Evolutionary conservation across 2,888 invertebrate species (phyloP).

Genomic region (Rhingia rostrata): DNA sequence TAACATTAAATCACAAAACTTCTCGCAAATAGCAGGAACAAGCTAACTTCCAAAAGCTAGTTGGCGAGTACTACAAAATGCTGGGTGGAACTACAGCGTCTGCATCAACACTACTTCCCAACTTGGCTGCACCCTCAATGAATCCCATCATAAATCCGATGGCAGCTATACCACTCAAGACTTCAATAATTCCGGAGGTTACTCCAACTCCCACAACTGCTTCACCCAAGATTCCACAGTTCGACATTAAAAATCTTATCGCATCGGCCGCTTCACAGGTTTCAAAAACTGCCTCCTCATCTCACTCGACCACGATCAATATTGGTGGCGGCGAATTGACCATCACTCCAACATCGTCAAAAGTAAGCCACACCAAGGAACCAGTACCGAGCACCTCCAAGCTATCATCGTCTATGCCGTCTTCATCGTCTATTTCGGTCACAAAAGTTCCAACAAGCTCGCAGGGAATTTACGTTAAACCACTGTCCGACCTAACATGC

Average conservation of each 20-base stretch:
- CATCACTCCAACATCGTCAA: constrained; percentile 76
- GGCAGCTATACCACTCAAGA: constrained; percentile 72
- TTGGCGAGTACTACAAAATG: constrained; percentile 76
- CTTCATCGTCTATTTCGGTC: constrained; percentile 73
- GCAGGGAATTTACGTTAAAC: constrained; percentile 71
- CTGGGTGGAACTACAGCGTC: constrained; percentile 66
- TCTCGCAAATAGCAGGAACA: constrained; percentile 66
- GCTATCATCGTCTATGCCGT: constrained; percentile 53
- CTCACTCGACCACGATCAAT: constrained; percentile 76
- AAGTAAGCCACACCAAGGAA: constrained; percentile 62
- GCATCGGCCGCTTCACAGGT: constrained; percentile 76
- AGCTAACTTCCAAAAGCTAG: constrained; percentile 74
- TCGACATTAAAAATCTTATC: constrained; percentile 76
- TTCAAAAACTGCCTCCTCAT: constrained; percentile 67
- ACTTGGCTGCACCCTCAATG: constrained; percentile 64
- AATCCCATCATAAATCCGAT: constrained; percentile 59
- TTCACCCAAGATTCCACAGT: constrained; percentile 75
- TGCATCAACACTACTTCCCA: constrained; percentile 49
- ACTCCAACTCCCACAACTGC: constrained; percentile 19
- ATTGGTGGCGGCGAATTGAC: constrained; percentile 76
- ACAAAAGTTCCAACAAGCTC: constrained; percentile 75
- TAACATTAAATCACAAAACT: background rate
- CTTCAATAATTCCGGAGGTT: constrained; percentile 32
- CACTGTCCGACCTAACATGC: constrained; percentile 67
- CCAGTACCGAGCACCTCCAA: constrained; percentile 43